Percentiles rank a stretch among this genome's conserved stretches.
These are phyloP conservation scores for Achatina immaculata DNA, from an alignment of 1,140 invertebrate genomes.

Conservation along the genomic window DNA sequence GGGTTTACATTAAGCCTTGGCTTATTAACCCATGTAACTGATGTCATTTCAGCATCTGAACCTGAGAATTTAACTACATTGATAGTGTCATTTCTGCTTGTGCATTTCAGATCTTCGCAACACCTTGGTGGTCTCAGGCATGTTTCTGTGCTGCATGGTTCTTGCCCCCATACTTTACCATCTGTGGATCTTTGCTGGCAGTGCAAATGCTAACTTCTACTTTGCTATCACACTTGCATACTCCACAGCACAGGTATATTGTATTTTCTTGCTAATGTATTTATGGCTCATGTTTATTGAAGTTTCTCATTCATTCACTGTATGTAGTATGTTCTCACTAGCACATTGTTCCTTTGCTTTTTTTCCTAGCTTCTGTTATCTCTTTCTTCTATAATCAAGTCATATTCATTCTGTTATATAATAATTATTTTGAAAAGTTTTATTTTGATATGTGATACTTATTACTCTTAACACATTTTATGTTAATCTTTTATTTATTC, in stretches of 20 bases:
- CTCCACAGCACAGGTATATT: conserved; percentile 83
- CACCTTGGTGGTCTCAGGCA: conserved; percentile 89
- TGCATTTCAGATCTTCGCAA: conserved; percentile 78
- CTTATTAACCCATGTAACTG: too few relatives aligned
- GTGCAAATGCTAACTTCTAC: conserved; percentile 99
- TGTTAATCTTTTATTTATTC: too few relatives aligned
- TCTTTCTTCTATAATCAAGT: too few relatives aligned
- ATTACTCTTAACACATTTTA: too few relatives aligned
- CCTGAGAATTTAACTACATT: too few relatives aligned
- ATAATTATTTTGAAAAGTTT: too few relatives aligned
- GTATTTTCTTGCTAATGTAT: too few relatives aligned
- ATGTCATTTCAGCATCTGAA: too few relatives aligned
- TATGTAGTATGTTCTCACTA: neutral
- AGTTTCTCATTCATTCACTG: neutral
- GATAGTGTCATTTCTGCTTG: neutral
- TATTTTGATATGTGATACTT: too few relatives aligned
- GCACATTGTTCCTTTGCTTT: neutral
- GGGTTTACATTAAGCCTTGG: too few relatives aligned
- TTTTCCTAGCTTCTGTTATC: neutral
- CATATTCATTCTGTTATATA: too few relatives aligned
- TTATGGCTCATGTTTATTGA: neutral
- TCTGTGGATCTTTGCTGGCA: conserved; percentile 97
- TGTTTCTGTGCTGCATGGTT: conserved; percentile 88
- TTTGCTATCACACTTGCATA: conserved; percentile 97
- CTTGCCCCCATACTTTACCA: conserved; percentile 96